Evolutionary conservation across 2,113 vertebrate genomes (phyloP), one percentile per base, ranked within the genome.

Genomic region (Platanista minor): DNA sequence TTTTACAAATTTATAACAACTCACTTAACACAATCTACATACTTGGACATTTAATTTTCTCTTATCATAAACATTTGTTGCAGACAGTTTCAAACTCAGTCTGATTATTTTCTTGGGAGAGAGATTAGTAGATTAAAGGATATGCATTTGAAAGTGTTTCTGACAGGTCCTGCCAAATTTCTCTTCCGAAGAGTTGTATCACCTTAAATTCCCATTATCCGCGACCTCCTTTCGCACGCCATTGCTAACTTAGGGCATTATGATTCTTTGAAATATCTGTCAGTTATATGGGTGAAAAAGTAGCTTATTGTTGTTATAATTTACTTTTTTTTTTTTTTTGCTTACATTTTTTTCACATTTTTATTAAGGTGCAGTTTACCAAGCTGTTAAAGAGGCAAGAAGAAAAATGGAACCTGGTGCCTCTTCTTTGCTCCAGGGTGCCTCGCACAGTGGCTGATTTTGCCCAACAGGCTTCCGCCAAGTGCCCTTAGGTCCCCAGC

Each of bases 311-410:
- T 61, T 86, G 5, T 69, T 89, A 11, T 59, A 72, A 75, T 81
- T 88, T 81, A 41, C 4, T 62, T 95, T 80, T 89, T 54, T 90
- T 92, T 62, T 95, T 80, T 89, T 54, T 90, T 92, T 82, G 69
- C 1, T 95, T 82, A 52, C 8, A 29, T 31, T 90, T 74, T 90
- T 74, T 84, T 29, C 39, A 75, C 23, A 62, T 66, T 87, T 90
- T 77, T 72, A 69, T 82, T 87, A 29, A 64, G 77, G 27, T 43
- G 29, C 13, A 27, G 36, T 62, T 66, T 90, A 59, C 23, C 67
- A 74, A 95, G 15, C 39, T 21, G 31, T 90, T 52, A 69, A 94
- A 80, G 61, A 81, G 59, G 13, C 49, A 82, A 61, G 2, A 43
- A 71, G 36, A 72, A 74, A 95, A 92, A 52, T 20, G 39, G 36